Base-by-base conservation (phyloP, 2,888 invertebrate species). In the Litoditis marina region DNA sequence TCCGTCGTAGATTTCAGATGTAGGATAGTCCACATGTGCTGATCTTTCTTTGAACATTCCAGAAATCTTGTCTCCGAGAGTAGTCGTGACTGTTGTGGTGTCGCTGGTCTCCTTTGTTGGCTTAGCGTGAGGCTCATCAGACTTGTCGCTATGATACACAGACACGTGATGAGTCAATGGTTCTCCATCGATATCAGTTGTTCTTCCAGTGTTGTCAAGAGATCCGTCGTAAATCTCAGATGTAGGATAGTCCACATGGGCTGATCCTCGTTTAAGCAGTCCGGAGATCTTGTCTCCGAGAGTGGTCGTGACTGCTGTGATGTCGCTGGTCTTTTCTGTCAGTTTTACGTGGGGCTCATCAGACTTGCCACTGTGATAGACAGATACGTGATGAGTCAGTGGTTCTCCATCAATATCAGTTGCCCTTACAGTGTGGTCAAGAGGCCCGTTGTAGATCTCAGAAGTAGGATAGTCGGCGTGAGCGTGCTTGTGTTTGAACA, bases 231-330 rank as follows among this genome's bases (percentile, higher is more conserved):
- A 11, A 8, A 11, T 47, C 25, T 11, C 8, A 8, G 11, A 25
- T 60, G 49, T 28, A 19, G 75, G 74, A 55, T 76, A 76, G 56
- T 74, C 75, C 25, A 64, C 63, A 42, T 72, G 66, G 31, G 74
- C 63, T 30, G 69, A 46, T 27, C 68, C 58, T 42, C 62, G 62
- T 53, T 71, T 72, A 68, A 72, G 71, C 28, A 72, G 60, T 53
- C 72, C 70, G 42, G 68, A 64, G 51, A 71, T 58, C 64, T 71
- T 69, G 49, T 30, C 63, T 59, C 73, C 55, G 50, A 56, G 32
- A 25, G 31, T 42, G 27, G 42, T 27, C 22, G 56, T 50, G 30
- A 50, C 44, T 32, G 49, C 63, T 42, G 51, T 34, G 30, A 51
- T 50, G 49, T 58, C 63, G 19, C 34, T 27, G 25, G 36, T 46